A percentile compares a stretch with the other conserved stretches of the same genome.
Conservation (phyloP, 2,888 invertebrate genomes). For the Abrostola triplasia region DNA sequence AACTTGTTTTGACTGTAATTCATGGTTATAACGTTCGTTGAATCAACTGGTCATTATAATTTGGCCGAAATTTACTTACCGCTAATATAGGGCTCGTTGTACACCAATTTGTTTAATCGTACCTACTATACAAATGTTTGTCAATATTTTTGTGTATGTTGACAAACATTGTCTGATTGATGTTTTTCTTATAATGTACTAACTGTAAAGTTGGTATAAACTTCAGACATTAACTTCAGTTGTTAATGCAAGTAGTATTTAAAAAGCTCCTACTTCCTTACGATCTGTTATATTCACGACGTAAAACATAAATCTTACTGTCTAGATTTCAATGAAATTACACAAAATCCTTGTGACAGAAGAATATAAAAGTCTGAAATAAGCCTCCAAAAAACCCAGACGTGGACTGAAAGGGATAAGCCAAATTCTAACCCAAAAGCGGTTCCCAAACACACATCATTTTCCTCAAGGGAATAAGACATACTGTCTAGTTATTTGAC, state of each 20-base stretch:
- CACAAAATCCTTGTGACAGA: neutral
- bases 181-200: too few species aligned
- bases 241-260: too few species aligned
- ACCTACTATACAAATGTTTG: too few species aligned
- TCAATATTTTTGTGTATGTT: too few species aligned
- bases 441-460: constrained; percentile 6
- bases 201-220: too few species aligned
- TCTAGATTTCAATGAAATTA: neutral
- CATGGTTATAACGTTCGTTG: neutral
- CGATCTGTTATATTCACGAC: too few species aligned
- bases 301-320: neutral
- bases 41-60: neutral
- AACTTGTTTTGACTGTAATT: neutral
- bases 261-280: too few species aligned
- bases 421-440: neutral
- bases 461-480: constrained; percentile 19
- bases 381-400: neutral
- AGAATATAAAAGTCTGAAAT: neutral
- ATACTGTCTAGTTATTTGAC: constrained; percentile 20
- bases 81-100: too few species aligned
- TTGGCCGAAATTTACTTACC: too few species aligned
- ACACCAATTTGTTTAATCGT: too few species aligned
- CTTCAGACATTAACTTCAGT: too few species aligned
- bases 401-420: neutral
- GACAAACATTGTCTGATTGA: too few species aligned